Evolutionary conservation across 2,113 vertebrate species (phyloP).

Genomic region (Synchiropus splendidus): DNA sequence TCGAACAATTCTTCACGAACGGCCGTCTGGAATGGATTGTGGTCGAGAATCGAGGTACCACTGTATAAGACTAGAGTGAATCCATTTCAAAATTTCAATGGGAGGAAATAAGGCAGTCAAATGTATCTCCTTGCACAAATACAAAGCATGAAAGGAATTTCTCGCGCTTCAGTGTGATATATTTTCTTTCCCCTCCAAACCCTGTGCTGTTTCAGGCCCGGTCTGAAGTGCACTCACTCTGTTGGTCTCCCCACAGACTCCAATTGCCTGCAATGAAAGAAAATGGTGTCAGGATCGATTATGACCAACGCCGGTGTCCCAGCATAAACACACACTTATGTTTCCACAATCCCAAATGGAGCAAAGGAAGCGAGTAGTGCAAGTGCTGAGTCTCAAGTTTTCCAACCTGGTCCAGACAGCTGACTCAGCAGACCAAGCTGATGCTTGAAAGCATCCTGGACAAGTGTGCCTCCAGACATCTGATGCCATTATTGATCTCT

Average conservation of each 20-base stretch:
- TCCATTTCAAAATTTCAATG: no score
- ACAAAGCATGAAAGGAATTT: no score
- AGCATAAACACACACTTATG: constrained; percentile 14
- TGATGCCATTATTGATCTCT: constrained; percentile 44
- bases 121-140: no score
- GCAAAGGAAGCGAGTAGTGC: constrained; percentile 1
- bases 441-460: constrained; percentile 19
- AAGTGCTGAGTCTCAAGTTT: constrained; percentile 13
- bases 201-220: no score
- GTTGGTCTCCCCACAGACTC: constrained; percentile 95
- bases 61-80: no score
- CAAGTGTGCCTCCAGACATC: constrained; percentile 27
- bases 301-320: constrained; percentile 3
- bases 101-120: no score
- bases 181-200: no score
- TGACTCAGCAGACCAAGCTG: constrained; percentile 42
- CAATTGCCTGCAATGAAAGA: constrained; percentile 82
- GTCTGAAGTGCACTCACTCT: constrained; percentile 86
- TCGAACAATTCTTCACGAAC: no score
- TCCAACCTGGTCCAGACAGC: constrained; percentile 29
- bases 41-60: no score
- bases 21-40: no score
- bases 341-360: constrained; percentile 15
- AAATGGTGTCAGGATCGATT: constrained; percentile 15
- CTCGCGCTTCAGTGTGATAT: no score